phyloP scores from a whole-genome alignment of 2,888 invertebrate genomes.

The Drosophila conformis region DNA sequence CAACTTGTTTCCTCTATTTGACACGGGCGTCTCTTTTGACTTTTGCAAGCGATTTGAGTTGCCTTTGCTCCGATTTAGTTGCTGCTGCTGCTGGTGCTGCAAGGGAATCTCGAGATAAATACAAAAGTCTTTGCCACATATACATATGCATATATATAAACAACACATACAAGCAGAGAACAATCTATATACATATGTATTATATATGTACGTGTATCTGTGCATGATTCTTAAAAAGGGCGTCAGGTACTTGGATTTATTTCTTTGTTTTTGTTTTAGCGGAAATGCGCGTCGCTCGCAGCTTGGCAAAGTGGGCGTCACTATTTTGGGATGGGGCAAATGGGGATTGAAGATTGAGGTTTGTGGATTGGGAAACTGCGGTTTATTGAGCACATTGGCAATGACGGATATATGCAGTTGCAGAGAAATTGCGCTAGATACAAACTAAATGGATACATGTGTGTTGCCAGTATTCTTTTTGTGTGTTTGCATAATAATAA shows the following conservation, averaged over 20 bases:
- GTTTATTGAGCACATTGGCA: constrained; percentile 48
- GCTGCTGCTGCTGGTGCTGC: constrained; percentile 1
- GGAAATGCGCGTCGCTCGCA: constrained; percentile 67
- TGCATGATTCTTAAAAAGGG: constrained; percentile 47
- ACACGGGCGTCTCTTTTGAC: constrained; percentile 67
- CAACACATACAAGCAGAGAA: constrained; percentile 4
- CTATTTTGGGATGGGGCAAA: constrained; percentile 12
- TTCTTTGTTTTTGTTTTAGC: constrained; percentile 45
- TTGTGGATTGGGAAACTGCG: constrained; percentile 1
- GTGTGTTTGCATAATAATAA: not conserved
- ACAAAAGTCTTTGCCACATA: constrained; percentile 20
- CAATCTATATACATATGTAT: constrained; percentile 6
- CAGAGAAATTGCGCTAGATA: not conserved
- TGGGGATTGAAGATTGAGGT: not conserved
- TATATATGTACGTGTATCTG: constrained; percentile 13
- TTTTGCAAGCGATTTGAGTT: constrained; percentile 58
- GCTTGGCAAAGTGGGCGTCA: constrained; percentile 61
- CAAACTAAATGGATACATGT: not conserved
- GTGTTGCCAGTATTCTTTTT: not conserved
- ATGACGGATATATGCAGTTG: constrained; percentile 67
- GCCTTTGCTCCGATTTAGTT: constrained; percentile 56
- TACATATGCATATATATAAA: not conserved
- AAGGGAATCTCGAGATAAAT: constrained; percentile 58
- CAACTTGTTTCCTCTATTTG: constrained; percentile 80
- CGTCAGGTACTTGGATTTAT: constrained; percentile 60